Base-by-base conservation (phyloP, 35 echinoderm and acorn worm genomes). In the Strongylocentrotus purpuratus region DNA sequence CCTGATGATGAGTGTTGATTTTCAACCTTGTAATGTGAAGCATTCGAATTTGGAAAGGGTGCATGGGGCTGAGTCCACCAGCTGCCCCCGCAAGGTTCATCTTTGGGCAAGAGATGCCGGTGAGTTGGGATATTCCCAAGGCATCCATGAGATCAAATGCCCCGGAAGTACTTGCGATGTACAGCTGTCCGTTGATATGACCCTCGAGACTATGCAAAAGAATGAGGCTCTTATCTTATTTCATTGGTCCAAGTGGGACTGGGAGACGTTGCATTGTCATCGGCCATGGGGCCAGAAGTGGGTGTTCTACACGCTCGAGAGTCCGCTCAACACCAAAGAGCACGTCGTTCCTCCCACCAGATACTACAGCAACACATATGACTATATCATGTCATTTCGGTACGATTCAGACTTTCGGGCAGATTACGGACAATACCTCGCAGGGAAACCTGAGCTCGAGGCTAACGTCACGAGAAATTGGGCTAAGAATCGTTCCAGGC, bases 261-360 rank as follows among this genome's bases (percentile, higher is more conserved):
- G 94, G 92, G 93, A 91, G 25, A 94, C 95, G 46, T 96, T 95
- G 94, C 47, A 61, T 17, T 85, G 92, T 41, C 65, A 94, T 1
- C 35, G 86, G 20, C 61, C 94, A 55, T 9, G 95, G 3, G 85
- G 94, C 32, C 97, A 98, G 61, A 95, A 97, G 2, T 97, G 95
- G 94, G 95, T 98, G 48, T 97, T 98, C 47, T 98, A 98, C 46
- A 96, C 96, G 18, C 95, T 96, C 5, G 97, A 98, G 90, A 98
- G 96, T 5, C 96, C 97, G 12, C 90, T 94, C 20, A 85, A 96
- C 14, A 98, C 96, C 45, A 86, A 61, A 6, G 88, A 97, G 50
- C 96, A 96, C 95, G 95, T 98, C 1, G 31, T 92, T 31, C 60
- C 12, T 32, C 95, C 41, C 45, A 87, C 31, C 90, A 94, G 14